A percentile compares a stretch with the other conserved stretches of the same genome.
phyloP scores from a whole-genome alignment of 1,140 invertebrate genomes.

The Diabrotica undecimpunctata region DNA sequence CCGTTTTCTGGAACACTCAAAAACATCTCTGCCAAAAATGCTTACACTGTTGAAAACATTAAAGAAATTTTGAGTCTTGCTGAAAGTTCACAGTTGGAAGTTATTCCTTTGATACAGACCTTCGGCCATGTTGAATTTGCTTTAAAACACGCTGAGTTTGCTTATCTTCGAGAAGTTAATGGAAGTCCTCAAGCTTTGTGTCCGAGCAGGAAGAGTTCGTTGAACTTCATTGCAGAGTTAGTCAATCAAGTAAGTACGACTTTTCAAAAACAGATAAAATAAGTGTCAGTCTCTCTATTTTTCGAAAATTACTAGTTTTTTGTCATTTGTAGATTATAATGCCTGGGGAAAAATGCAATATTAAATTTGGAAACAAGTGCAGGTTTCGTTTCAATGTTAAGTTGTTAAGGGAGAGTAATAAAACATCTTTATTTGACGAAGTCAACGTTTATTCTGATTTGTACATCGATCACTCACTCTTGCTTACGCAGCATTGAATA shows the following conservation, averaged over 20 bases:
- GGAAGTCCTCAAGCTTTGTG: conserved; percentile 79
- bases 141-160: conserved; percentile 76
- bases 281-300: conserved; percentile 38
- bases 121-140: conserved; percentile 94
- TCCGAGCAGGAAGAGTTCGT: conserved; percentile 70
- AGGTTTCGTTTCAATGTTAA: no score
- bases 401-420: no score
- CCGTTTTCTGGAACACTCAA: conserved; percentile 73
- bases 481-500: no score
- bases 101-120: conserved; percentile 92
- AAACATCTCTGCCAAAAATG: conserved; percentile 68
- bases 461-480: no score
- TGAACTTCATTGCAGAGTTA: conserved; percentile 70
- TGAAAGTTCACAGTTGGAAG: conserved; percentile 63
- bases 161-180: conserved; percentile 72
- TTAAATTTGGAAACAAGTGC: no score
- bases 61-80: conserved; percentile 61
- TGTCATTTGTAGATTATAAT: not conserved
- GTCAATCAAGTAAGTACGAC: conserved; percentile 73
- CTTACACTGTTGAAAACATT: conserved; percentile 72
- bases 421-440: no score
- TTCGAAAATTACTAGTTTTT: not conserved
- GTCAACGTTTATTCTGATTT: no score
- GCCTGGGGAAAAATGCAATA: no score
- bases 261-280: no score